phyloP scores from a whole-genome alignment of 2,113 vertebrate species.

The Siniperca chuatsi region DNA sequence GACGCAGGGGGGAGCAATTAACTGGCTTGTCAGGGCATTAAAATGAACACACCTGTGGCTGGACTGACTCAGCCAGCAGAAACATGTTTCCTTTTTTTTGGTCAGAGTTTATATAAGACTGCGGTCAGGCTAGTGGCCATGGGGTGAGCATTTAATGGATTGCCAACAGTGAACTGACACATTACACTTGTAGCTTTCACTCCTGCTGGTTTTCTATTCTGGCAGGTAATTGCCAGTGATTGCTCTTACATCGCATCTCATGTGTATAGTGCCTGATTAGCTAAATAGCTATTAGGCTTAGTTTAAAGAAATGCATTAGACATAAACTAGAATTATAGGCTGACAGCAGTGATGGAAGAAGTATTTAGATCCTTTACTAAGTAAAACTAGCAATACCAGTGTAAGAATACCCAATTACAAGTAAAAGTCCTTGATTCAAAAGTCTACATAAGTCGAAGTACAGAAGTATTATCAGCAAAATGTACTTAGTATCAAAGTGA shows the following conservation, averaged over 20 bases:
- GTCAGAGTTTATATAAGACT: constrained; percentile 16
- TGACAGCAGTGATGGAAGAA: background rate
- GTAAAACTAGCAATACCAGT: background rate
- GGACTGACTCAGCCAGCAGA: constrained; percentile 3
- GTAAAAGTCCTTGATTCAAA: background rate
- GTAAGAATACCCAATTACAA: background rate
- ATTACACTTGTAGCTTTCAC: constrained; percentile 30
- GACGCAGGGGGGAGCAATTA: constrained; percentile 3
- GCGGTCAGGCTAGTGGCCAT: constrained; percentile 15
- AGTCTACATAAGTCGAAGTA: background rate
- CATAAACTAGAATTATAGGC: background rate
- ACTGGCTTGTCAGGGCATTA: background rate
- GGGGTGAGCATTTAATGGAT: constrained; percentile 36
- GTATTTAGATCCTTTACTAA: background rate
- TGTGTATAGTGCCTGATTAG: constrained; percentile 17
- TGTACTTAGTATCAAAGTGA: background rate
- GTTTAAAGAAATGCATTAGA: background rate
- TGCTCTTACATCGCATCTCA: constrained; percentile 18
- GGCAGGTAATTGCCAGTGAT: constrained; percentile 39
- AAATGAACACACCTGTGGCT: constrained; percentile 25
- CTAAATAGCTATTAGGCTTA: constrained; percentile 17
- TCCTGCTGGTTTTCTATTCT: constrained; percentile 51
- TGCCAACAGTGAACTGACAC: constrained; percentile 35
- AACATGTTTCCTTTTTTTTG: background rate
- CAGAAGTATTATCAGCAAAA: background rate